Conservation (phyloP, 2,888 invertebrate genomes). For the Hemistola chrysoprasaria region DNA sequence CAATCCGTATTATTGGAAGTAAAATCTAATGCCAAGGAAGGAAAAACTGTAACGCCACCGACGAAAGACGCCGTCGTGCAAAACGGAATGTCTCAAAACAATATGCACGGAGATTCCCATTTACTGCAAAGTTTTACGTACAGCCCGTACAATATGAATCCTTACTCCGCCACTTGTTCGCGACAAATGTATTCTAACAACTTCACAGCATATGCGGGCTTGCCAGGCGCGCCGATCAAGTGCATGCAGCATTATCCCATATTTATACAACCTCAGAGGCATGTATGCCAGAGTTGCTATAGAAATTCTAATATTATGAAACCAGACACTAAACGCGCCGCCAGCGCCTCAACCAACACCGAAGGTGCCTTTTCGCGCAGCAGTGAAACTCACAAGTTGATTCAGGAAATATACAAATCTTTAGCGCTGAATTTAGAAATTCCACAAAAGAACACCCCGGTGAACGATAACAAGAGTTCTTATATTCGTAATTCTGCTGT, state of each 20-base stretch:
- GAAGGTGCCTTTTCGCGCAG: conserved; percentile 38
- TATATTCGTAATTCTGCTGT: no score
- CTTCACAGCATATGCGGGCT: conserved; percentile 37
- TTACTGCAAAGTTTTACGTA: conserved; percentile 56
- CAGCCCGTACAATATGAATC: conserved; percentile 49
- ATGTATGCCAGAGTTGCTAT: conserved; percentile 45
- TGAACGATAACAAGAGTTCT: conserved; percentile 42
- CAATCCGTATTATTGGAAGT: conserved; percentile 65
- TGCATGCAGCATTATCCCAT: conserved; percentile 59
- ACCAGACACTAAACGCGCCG: conserved; percentile 12
- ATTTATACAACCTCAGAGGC: conserved; percentile 49
- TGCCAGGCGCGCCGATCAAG: conserved; percentile 39
- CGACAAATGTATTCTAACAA: conserved; percentile 39
- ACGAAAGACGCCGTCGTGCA: conserved; percentile 62
- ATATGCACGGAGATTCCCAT: conserved; percentile 46
- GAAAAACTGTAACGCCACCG: conserved; percentile 32
- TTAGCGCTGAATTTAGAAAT: conserved; percentile 51
- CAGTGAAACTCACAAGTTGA: conserved; percentile 62
- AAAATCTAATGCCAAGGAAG: conserved; percentile 49
- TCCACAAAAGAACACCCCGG: conserved; percentile 50
- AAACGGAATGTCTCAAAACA: conserved; percentile 51
- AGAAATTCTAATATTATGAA: conserved; percentile 29
- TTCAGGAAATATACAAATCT: conserved; percentile 72
- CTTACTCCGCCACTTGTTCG: conserved; percentile 48
- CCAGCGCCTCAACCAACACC: conserved; percentile 55